These are phyloP conservation scores for Neolamprologus brichardi DNA, from an alignment of 2,113 vertebrate genomes.

Conservation along the genomic window DNA sequence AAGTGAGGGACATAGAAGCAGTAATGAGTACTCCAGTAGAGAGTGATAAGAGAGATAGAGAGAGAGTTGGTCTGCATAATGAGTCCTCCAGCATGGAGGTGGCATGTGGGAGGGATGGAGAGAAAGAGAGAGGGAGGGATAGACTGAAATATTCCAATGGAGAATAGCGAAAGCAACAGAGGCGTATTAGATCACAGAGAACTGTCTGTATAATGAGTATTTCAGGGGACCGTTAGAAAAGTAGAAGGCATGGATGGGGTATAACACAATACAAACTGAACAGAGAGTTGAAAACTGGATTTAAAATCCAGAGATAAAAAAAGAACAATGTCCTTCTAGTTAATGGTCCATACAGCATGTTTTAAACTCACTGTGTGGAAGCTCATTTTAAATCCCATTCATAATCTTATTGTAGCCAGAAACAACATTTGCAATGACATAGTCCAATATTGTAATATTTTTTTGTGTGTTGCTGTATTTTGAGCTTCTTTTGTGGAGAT, in stretches of 20 bases:
- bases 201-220: conserved; percentile 28
- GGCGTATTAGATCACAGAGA: conserved; percentile 24
- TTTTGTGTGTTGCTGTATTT: background rate
- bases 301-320: background rate
- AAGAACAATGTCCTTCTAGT: background rate
- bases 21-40: conserved; percentile 60
- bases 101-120: conserved; percentile 39
- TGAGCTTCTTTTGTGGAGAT: background rate
- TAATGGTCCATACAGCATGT: background rate
- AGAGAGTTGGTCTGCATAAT: conserved; percentile 48
- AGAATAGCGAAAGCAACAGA: conserved; percentile 18
- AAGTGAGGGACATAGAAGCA: conserved; percentile 26
- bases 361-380: background rate
- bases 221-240: background rate
- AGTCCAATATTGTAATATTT: background rate
- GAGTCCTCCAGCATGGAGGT: conserved; percentile 54
- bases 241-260: background rate
- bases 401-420: background rate
- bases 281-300: background rate
- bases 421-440: background rate
- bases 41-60: conserved; percentile 55
- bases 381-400: background rate
- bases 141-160: background rate
- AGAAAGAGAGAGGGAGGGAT: background rate
- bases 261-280: background rate